Conservation (phyloP, 2,888 invertebrate genomes). For the Suillia variegata region DNA sequence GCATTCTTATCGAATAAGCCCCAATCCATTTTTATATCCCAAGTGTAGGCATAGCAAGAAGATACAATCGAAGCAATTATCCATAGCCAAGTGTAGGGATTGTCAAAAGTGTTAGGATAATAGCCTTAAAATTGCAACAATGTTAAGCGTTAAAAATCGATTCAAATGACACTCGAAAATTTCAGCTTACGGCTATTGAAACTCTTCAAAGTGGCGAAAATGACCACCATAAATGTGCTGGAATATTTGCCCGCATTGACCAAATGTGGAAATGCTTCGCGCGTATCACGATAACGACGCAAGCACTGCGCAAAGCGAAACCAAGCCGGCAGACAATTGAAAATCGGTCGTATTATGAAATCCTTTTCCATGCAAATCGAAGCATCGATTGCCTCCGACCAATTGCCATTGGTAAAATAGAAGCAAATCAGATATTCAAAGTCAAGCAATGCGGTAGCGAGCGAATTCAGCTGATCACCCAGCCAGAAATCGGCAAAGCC, state of each 20-base stretch:
- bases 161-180: neutral
- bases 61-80: slow-evolving; percentile 82
- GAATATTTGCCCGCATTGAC: slow-evolving; percentile 98
- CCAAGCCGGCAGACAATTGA: slow-evolving; percentile 95
- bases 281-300: slow-evolving; percentile 91
- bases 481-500: slow-evolving; percentile 99
- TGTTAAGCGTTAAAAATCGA: slow-evolving; percentile 1
- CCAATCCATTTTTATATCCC: slow-evolving; percentile 99
- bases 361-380: slow-evolving; percentile 74
- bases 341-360: slow-evolving; percentile 79
- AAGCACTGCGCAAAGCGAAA: slow-evolving; percentile 97
- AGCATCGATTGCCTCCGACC: slow-evolving; percentile 67
- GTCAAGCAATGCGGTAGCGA: slow-evolving; percentile 87
- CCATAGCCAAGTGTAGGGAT: slow-evolving; percentile 90
- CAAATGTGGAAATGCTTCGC: slow-evolving; percentile 92
- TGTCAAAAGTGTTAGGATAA: slow-evolving; percentile 70
- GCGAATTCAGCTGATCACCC: slow-evolving; percentile 95
- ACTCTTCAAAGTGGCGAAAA: slow-evolving; percentile 76
- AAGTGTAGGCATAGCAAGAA: slow-evolving; percentile 93
- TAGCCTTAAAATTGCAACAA: slow-evolving; percentile 61
- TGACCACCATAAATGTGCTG: slow-evolving; percentile 93
- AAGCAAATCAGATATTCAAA: slow-evolving; percentile 94
- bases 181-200: slow-evolving; percentile 67
- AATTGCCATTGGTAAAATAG: slow-evolving; percentile 80
- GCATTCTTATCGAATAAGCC: slow-evolving; percentile 91